A percentile compares a stretch with the other conserved stretches of the same genome.
phyloP scores from a whole-genome alignment of 2,113 vertebrate genomes.

The Grantiella picta region DNA sequence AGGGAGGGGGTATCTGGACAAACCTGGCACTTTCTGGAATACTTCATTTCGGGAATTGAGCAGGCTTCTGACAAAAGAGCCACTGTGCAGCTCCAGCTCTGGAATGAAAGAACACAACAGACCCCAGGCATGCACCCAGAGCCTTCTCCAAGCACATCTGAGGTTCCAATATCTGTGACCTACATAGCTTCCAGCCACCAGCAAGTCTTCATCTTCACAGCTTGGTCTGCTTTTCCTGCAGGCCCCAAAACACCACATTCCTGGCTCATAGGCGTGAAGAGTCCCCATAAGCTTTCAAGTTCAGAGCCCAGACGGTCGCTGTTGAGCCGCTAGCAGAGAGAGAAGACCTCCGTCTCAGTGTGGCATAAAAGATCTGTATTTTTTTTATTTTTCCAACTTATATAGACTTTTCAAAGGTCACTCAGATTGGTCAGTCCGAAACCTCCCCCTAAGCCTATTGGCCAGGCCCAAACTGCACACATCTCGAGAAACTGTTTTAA shows the following conservation, averaged over 20 bases:
- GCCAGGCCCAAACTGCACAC: too few species aligned
- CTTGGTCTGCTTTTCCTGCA: background rate
- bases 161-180: background rate
- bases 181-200: background rate
- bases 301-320: background rate
- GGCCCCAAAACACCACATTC: background rate
- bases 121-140: rapidly evolving
- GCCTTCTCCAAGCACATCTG: background rate
- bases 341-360: too few species aligned
- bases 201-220: background rate
- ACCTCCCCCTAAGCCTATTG: too few species aligned
- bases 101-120: background rate
- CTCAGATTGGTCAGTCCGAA: too few species aligned
- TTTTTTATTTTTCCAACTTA: too few species aligned
- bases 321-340: too few species aligned
- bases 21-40: background rate
- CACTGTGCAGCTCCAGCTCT: background rate
- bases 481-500: too few species aligned
- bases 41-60: background rate
- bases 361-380: too few species aligned
- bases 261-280: background rate
- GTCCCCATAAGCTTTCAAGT: background rate
- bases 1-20: background rate
- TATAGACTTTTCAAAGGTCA: too few species aligned
- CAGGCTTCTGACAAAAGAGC: background rate